These are phyloP conservation scores for Orthosia incerta DNA, from an alignment of 2,888 invertebrate species.

Conservation along the genomic window DNA sequence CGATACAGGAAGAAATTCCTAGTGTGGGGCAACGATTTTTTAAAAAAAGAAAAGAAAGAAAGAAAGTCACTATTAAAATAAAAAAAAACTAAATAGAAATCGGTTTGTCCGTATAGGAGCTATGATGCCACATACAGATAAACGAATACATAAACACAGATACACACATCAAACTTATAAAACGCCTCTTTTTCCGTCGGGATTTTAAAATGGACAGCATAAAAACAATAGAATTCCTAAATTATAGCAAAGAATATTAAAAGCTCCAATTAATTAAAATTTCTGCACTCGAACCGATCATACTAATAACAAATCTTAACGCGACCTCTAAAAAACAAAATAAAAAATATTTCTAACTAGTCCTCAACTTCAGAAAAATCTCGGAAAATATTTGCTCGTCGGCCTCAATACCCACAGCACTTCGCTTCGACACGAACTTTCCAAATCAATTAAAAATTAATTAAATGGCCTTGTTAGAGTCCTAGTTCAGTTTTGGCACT, in stretches of 20 bases:
- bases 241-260: not conserved
- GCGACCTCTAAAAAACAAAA: not conserved
- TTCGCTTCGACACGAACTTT: constrained; percentile 68
- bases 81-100: too few species aligned
- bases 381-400: constrained; percentile 21
- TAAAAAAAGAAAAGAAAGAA: too few species aligned
- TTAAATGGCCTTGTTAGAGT: constrained; percentile 74
- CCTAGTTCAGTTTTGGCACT: constrained; percentile 70
- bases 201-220: too few species aligned
- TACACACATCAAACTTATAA: too few species aligned
- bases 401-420: constrained; percentile 46
- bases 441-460: constrained; percentile 84
- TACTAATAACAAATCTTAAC: constrained; percentile 18
- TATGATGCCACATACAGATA: too few species aligned
- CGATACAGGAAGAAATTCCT: too few species aligned
- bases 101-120: too few species aligned
- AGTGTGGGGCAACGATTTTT: too few species aligned
- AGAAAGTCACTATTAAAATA: too few species aligned
- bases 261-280: not conserved
- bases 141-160: too few species aligned
- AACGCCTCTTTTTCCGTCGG: too few species aligned
- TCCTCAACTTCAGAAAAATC: constrained; percentile 5
- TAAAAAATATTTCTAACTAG: constrained; percentile 23
- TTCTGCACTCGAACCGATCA: not conserved
- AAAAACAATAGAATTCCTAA: not conserved